These are phyloP conservation scores for Rachycentron canadum DNA, from an alignment of 2,797 vertebrate genomes.

Conservation along the genomic window DNA sequence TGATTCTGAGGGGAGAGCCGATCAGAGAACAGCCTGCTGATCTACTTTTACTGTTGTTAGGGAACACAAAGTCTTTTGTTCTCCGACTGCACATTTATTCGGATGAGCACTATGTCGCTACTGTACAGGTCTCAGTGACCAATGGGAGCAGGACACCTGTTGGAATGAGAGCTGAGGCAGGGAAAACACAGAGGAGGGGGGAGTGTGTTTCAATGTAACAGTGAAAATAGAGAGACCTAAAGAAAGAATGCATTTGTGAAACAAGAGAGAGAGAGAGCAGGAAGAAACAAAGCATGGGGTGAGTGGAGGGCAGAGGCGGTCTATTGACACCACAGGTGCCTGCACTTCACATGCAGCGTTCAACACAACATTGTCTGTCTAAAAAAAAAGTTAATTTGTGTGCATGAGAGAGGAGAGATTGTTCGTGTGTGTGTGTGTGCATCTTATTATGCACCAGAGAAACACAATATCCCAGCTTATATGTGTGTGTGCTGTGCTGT, in stretches of 20 bases:
- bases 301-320: conserved; percentile 9
- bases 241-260: conserved; percentile 3
- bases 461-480: conserved; percentile 40
- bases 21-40: neutral
- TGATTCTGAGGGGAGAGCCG: neutral
- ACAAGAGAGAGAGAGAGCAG: neutral
- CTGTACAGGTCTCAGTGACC: neutral
- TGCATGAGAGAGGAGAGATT: neutral
- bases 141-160: conserved; percentile 43
- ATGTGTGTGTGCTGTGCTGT: conserved; percentile 22
- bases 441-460: conserved; percentile 37
- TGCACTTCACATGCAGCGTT: conserved; percentile 53
- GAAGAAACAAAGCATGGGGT: conserved; percentile 4
- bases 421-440: conserved; percentile 13
- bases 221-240: conserved; percentile 1
- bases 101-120: neutral
- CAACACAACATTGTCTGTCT: conserved; percentile 27
- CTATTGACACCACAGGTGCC: conserved; percentile 72
- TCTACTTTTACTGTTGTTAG: neutral
- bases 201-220: conserved; percentile 11
- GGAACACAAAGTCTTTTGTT: neutral
- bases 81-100: conserved; percentile 2
- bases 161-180: conserved; percentile 16
- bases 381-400: conserved; percentile 4
- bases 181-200: conserved; percentile 9